These are phyloP conservation scores for Galago senegalensis DNA, from an alignment of 2,797 vertebrate genomes.

Conservation along the genomic window DNA sequence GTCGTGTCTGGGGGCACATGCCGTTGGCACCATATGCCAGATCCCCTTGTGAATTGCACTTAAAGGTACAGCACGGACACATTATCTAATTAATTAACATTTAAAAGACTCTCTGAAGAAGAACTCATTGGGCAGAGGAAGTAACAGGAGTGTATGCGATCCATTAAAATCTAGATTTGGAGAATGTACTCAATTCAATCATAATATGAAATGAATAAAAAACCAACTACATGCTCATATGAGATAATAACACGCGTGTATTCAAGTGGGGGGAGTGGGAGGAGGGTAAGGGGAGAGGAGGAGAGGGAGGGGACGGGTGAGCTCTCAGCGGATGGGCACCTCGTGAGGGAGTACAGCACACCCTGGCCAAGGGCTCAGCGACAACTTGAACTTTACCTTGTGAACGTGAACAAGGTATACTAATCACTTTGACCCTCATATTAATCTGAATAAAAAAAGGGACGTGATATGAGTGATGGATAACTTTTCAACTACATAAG, in stretches of 20 bases:
- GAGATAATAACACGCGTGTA: no score
- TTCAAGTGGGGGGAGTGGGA: no score
- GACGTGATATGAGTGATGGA: neutral
- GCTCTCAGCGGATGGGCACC: no score
- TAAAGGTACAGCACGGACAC: neutral
- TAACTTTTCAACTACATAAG: neutral
- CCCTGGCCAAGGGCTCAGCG: no score
- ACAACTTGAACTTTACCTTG: no score
- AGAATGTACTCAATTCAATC: neutral
- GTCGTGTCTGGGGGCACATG: neutral
- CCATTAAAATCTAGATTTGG: neutral
- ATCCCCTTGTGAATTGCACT: constrained; percentile 21
- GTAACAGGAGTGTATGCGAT: neutral
- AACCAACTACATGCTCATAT: no score
- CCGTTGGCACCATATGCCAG: neutral
- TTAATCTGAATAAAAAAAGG: neutral
- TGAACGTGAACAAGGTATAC: no score
- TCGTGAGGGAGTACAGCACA: no score
- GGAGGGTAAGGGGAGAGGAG: no score
- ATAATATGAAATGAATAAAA: no score
- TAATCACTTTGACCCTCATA: no score
- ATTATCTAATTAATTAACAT: constrained; percentile 66
- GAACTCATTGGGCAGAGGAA: neutral
- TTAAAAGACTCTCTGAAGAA: constrained; percentile 51
- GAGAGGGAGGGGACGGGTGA: no score